phyloP scores from a whole-genome alignment of 2,797 vertebrate genomes.

The Brachyrhaphis roseni region DNA sequence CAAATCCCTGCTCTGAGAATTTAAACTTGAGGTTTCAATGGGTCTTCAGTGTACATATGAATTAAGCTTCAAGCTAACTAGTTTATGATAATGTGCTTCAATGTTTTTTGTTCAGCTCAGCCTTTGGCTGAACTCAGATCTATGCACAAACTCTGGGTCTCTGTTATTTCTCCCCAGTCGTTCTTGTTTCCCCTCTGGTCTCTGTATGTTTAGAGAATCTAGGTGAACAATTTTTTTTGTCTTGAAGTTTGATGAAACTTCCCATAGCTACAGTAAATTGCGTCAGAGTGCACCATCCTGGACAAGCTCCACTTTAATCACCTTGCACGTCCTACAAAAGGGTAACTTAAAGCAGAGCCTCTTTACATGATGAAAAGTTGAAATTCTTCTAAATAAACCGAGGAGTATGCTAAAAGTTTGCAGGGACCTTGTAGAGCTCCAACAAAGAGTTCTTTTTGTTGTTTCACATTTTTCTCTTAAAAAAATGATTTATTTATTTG shows the following conservation, averaged over 20 bases:
- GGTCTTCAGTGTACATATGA: not conserved
- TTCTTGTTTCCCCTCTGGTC: constrained; percentile 10
- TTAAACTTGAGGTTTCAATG: constrained; percentile 5
- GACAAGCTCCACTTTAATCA: constrained; percentile 3
- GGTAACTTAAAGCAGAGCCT: not conserved
- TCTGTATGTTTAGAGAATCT: constrained; percentile 16
- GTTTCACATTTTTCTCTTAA: not conserved
- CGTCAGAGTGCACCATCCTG: not conserved
- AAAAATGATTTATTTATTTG: not conserved
- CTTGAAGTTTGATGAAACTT: constrained; percentile 12
- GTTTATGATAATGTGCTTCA: not conserved
- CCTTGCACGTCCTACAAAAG: not conserved
- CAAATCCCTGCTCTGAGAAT: constrained; percentile 3
- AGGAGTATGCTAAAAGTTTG: not conserved
- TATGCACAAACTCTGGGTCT: constrained; percentile 13
- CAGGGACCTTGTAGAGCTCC: not conserved
- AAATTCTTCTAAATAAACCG: not conserved
- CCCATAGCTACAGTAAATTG: not conserved
- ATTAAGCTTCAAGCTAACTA: constrained; percentile 1
- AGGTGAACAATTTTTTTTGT: not conserved
- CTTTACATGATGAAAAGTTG: constrained; percentile 1
- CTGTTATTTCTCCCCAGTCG: constrained; percentile 1
- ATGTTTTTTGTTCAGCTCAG: constrained; percentile 12
- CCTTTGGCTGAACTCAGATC: constrained; percentile 24
- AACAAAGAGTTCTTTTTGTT: not conserved